Conservation (phyloP, 1,140 invertebrate species). For the Globodera ellingtonae region DNA sequence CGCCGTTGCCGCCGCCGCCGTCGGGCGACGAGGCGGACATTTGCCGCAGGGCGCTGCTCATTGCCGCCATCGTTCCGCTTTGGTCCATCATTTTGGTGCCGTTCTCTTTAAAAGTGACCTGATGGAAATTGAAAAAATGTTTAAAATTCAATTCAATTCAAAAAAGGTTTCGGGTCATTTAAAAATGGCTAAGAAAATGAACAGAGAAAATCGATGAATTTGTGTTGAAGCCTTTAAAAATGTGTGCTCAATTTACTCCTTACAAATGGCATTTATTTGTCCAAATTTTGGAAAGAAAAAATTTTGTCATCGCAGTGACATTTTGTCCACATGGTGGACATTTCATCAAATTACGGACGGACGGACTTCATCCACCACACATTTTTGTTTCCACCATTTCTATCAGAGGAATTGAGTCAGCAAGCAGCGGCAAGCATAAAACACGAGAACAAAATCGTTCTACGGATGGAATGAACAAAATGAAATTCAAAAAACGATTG, state of each 20-base stretch:
- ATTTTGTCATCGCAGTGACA: not conserved
- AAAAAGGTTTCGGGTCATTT: too few relatives aligned
- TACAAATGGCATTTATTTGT: too few relatives aligned
- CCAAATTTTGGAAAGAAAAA: too few relatives aligned
- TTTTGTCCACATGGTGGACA: not conserved
- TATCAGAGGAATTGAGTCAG: not conserved
- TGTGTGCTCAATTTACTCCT: too few relatives aligned
- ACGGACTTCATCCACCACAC: too few relatives aligned
- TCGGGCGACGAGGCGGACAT: not conserved
- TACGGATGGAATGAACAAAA: not conserved
- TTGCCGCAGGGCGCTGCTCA: not conserved
- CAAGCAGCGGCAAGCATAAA: not conserved
- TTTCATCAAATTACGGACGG: not conserved
- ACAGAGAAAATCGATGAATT: too few relatives aligned
- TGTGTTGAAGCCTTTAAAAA: too few relatives aligned
- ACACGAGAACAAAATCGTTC: too few relatives aligned
- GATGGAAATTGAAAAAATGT: not conserved
- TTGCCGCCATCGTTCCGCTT: not conserved
- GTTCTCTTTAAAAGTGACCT: not conserved
- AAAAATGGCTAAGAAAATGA: too few relatives aligned
- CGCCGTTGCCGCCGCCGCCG: conserved; percentile 33
- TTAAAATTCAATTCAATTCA: not conserved
- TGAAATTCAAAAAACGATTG: not conserved
- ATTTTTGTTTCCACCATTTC: too few relatives aligned
- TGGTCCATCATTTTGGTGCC: conserved; percentile 15